Base-by-base conservation (phyloP, 1,140 invertebrate genomes). In the Lutraria rhynchaena region DNA sequence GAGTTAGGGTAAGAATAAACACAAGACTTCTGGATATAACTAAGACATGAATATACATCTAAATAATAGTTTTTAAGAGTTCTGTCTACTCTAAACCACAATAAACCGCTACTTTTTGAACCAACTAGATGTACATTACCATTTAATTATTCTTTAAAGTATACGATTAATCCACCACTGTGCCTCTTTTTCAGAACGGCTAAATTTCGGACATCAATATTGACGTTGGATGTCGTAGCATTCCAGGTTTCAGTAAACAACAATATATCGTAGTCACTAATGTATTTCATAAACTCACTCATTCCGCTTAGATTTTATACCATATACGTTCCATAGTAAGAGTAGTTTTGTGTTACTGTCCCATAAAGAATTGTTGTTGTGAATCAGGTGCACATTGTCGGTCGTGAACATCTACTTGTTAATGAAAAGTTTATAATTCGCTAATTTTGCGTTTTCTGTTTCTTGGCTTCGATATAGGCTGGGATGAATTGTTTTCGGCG, bases 231-330 rank as follows among this genome's bases (percentile, higher is more conserved):
- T 3, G 41, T 17, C 35, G 58, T 58, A 19, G 71, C 33, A 41
- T 58, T 35, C 71, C 71, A 75, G 17, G 71, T 75, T 75, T 75
- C 71, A 58, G 53, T 75, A 19, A 75, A 75, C 4, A 35, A 29
- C 35, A 75, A 24, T 17, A 75, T 60, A 31, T 75, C 71, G 44
- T 37, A 75, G 17, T 7, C 2, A 22, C n/a, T 41, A 27, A 75
- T n/a, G 44, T 37, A 61, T 17, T 58, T 22, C 15, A 61, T 17
- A 75, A 75, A 75, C 35, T 75, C 71, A 41, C 4, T 75, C 71
- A 24, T 75, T 41, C 37, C 58, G 24, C 44, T 75, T 58, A 41
- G 51, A 57, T 19, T 5, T 11, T 13, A 75, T 19, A 19, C 71
- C 71, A 15, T 75, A 35, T 1, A 75, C 71, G 33, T 58, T 75